Evolutionary conservation across 2,113 vertebrate species (phyloP), one percentile per base, ranked within the genome.

Genomic region (Strigops habroptila): DNA sequence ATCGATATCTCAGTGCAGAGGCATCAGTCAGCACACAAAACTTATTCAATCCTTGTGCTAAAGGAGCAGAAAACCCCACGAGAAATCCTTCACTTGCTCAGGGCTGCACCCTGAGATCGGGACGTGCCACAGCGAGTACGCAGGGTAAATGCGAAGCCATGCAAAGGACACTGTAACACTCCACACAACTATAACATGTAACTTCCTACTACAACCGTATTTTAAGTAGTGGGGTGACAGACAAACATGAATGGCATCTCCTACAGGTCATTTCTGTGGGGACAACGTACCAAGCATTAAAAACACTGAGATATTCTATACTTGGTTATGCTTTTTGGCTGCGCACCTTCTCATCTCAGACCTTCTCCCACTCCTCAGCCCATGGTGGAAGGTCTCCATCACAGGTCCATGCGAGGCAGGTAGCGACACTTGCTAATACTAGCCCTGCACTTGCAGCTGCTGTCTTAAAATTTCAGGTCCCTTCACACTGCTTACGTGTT

Each of bases 1-100:
- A 92, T 96, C 96, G 48, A 96, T 94, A 91, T 14, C 86, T 92
- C 44, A 7, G 69, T 92, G 91, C 23, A 86, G 75, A 91, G 52
- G 13, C 88, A 96, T 97, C 95, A 90, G 82, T 96, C 92, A 85
- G 68, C 1, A 31, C 51, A 75, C 65, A 82, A 57, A 85, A 80
- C 69, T 92, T 95, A 94, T 91, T 86, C 86, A 60, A 24, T 86
- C 75, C 16, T 18, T 37, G 33, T 25, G 33, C 30, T 63, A 17
- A 90, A 83, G 51, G 52, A n/a, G 59, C 33, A 51, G 55, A 52
- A 43, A 65, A 35, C 6, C 21, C n/a, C 9, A 30, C 52, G 30
- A 52, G 41, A 95, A 88, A 85, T 3, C 9, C 17, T 67, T 63
- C 7, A 4, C 22, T 37, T 9, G 19, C 11, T 68, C 71, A 57